phyloP scores from a whole-genome alignment of 2,113 vertebrate genomes.

The Malurus cyaneus region DNA sequence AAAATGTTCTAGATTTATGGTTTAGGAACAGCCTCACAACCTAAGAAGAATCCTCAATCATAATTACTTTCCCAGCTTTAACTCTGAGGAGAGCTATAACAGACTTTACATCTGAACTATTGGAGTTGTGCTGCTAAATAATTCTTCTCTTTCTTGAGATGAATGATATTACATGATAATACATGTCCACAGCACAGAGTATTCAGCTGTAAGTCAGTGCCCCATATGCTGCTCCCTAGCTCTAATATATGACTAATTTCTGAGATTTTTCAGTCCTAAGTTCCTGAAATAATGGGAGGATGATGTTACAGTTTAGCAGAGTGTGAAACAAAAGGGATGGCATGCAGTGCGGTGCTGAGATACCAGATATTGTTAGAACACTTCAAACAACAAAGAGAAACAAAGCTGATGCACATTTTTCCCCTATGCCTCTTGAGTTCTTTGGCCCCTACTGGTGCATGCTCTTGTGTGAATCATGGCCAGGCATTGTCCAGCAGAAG shows the following conservation, averaged over 20 bases:
- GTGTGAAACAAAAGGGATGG: neutral
- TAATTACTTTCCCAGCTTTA: neutral
- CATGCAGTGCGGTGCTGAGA: neutral
- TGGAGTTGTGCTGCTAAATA: neutral
- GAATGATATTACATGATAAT: too few relatives aligned
- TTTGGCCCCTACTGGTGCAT: neutral
- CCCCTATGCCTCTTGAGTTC: neutral
- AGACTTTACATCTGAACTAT: neutral
- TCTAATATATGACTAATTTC: neutral
- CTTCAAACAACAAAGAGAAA: neutral
- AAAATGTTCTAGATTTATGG: neutral
- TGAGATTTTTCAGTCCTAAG: neutral
- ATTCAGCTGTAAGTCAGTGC: neutral
- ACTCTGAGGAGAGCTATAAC: neutral
- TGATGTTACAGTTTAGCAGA: neutral
- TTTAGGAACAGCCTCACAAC: neutral
- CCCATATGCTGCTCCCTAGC: accelerated
- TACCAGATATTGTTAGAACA: neutral
- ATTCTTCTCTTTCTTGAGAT: neutral
- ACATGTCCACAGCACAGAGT: neutral
- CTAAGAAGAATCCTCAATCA: neutral
- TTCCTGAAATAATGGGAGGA: neutral
- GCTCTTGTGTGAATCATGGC: neutral
- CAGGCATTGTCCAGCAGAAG: neutral
- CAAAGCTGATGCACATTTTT: neutral